phyloP scores from a whole-genome alignment of 2,797 vertebrate genomes.

The Choloepus didactylus region DNA sequence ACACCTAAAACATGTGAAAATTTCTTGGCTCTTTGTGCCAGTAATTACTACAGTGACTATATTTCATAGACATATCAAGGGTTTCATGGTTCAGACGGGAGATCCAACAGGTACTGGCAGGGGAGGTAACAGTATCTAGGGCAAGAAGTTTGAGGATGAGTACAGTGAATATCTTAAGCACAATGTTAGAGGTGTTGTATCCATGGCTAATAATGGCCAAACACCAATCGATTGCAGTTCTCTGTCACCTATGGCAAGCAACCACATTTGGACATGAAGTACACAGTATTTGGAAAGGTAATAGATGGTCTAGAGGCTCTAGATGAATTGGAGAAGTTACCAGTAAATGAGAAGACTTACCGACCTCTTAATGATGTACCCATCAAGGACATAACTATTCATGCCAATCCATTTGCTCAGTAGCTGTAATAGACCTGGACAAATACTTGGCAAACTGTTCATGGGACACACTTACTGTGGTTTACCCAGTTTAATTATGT shows the following conservation, averaged over 20 bases:
- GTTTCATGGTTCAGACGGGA: too few relatives aligned
- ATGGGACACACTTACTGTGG: slow-evolving; percentile 4
- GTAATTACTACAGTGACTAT: too few relatives aligned
- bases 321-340: slow-evolving; percentile 98
- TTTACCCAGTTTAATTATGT: slow-evolving; percentile 29
- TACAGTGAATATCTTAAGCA: slow-evolving; percentile 88
- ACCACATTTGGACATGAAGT: slow-evolving; percentile 99
- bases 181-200: slow-evolving; percentile 97
- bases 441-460: slow-evolving; percentile 3
- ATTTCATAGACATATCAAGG: too few relatives aligned
- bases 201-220: slow-evolving; percentile 98
- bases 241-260: slow-evolving; percentile 99
- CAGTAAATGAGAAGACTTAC: slow-evolving; percentile 98
- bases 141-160: too few relatives aligned
- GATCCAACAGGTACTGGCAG: too few relatives aligned
- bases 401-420: slow-evolving; percentile 97
- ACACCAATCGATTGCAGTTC: slow-evolving; percentile 97
- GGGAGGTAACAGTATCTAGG: too few relatives aligned
- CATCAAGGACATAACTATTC: slow-evolving; percentile 96
- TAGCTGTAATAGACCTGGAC: slow-evolving; percentile 80
- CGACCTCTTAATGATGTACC: slow-evolving; percentile 95
- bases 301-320: slow-evolving; percentile 98
- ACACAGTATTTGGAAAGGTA: slow-evolving; percentile 98
- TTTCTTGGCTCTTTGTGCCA: too few relatives aligned
- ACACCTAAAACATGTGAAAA: too few relatives aligned